Evolutionary conservation across 2,113 vertebrate genomes (phyloP), one percentile per base, ranked within the genome.

Genomic region (Phylloscopus whistleri): DNA sequence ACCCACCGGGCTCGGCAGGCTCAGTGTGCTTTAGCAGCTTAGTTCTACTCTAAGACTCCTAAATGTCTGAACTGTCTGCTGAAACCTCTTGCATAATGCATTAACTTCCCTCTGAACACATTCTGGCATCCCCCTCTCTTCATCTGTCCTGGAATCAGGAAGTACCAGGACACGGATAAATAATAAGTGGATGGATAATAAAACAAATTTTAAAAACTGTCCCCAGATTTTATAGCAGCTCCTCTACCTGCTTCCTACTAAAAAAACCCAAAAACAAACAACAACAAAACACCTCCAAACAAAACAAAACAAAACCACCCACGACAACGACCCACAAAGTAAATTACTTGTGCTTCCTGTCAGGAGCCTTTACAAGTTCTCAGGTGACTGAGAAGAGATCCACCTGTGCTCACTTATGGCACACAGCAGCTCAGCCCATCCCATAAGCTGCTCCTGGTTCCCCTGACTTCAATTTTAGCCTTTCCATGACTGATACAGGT

Each of bases 361-460:
- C 17, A 28, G 27, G 20, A 90, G 48, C 22, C 72, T 44, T 67
- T 51, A 9, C 31, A 31, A 23, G 35, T 35, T 55, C 37, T 59
- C 10, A 20, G 46, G 35, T 13, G 11, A 58, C 48, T 77, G 27
- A 46, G n/a, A 73, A 21, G 24, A 63, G 11, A 79, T 63, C 72
- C 76, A 27, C 19, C 22, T 0, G 0, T 5, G 3, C 17, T 43
- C 44, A 22, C 3, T 86, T 5, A 21, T 0, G 13, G 59, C 26
- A 43, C 26, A 23, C 7, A 62, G 52, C 48, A 73, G 37, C 26
- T 74, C 27, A 6, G 58, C 35, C 59, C 4, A 2, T 21, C 13
- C 46, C 44, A 4, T 4, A 46, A 66, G 5, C 24, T 53, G 43
- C 4, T 84, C n/a, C 59, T 27, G 7, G 14, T 41, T 62, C 41